phyloP scores from a whole-genome alignment of 2,888 invertebrate genomes.

The Drosophila mayaguana region DNA sequence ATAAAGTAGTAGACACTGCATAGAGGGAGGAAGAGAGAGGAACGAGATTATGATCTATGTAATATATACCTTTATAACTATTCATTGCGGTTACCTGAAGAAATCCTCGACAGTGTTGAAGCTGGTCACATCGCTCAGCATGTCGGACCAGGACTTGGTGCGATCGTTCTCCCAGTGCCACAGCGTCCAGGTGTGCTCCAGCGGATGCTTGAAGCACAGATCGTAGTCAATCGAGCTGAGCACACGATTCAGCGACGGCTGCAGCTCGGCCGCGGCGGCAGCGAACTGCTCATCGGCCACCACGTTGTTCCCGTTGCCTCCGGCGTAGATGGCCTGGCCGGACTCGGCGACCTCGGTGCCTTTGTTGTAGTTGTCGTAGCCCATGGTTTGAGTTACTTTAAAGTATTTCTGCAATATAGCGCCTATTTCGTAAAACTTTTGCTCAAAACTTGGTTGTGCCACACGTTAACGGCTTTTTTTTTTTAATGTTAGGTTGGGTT shows the following conservation, averaged over 20 bases:
- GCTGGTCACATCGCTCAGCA: constrained; percentile 95
- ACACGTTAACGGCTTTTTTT: neutral
- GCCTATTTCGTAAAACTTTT: constrained; percentile 31
- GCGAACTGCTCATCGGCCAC: constrained; percentile 34
- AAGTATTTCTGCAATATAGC: constrained; percentile 28
- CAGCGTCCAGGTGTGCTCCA: constrained; percentile 97
- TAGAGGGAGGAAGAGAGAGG: constrained; percentile 85
- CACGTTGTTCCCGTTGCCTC: neutral
- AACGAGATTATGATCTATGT: too few species aligned
- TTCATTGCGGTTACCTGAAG: constrained; percentile 87
- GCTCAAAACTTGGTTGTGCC: neutral
- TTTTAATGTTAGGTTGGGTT: neutral
- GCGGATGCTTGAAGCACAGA: constrained; percentile 92
- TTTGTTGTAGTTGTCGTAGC: constrained; percentile 56
- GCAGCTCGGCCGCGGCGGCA: constrained; percentile 30
- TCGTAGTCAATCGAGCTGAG: constrained; percentile 85
- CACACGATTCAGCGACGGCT: constrained; percentile 55
- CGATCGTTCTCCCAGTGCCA: constrained; percentile 99
- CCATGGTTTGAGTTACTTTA: constrained; percentile 51
- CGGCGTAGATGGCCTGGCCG: constrained; percentile 23
- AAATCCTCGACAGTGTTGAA: constrained; percentile 99
- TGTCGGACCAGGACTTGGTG: constrained; percentile 93
- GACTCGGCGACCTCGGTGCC: constrained; percentile 31
- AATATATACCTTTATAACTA: too few species aligned
- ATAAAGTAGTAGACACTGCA: constrained; percentile 93